Base-by-base conservation (phyloP, 2,888 invertebrate genomes). In the Scaptomyza parva region DNA sequence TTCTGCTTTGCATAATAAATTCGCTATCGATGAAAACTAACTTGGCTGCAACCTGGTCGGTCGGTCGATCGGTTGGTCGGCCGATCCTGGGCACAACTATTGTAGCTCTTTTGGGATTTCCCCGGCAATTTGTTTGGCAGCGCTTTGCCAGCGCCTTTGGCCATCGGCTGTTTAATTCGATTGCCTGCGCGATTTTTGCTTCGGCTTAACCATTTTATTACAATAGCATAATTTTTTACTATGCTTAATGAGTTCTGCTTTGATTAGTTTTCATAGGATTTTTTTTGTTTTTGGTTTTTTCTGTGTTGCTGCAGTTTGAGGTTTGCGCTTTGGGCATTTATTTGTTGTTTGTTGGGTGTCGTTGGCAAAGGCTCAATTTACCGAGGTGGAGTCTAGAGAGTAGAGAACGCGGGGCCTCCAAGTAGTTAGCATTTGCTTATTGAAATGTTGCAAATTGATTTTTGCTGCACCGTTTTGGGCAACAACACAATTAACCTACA, bases 1-100 rank as follows among this genome's bases (percentile, higher is more conserved):
- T 80, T 86, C 86, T 86, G 84, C 86, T 84, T 86, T 84, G 86
- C 84, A 83, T 83, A 84, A 84, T 84, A 84, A 84, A 84, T 86
- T 84, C 81, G 86, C 77, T 75, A 84, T 83, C 83, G 81, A 81
- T 84, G 86, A 83, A 84, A 86, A 83, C 80, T 80, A 82, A 82
- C 82, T 82, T 81, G 37, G 37, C 37, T 37, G 76, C 67, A 81
- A 64, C 85, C 67, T 50, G 61, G 63, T 63, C 73, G 65, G 48
- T 61, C 70, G 17, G 0, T 37, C 14, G 35, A 3, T 17, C 37
- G 37, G 60, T 65, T 65, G 67, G 62, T 64, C 70, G 65, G 62
- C 63, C 70, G 65, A 53, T 60, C 75, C 64, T 51, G 33, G 59
- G 2, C 28, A 28, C 39, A 26, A 44, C 51, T 51, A 41, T 43